A percentile compares a stretch with the other conserved stretches of the same genome.
These are phyloP conservation scores for Hololepta plana DNA, from an alignment of 2,888 invertebrate species.

Conservation along the genomic window DNA sequence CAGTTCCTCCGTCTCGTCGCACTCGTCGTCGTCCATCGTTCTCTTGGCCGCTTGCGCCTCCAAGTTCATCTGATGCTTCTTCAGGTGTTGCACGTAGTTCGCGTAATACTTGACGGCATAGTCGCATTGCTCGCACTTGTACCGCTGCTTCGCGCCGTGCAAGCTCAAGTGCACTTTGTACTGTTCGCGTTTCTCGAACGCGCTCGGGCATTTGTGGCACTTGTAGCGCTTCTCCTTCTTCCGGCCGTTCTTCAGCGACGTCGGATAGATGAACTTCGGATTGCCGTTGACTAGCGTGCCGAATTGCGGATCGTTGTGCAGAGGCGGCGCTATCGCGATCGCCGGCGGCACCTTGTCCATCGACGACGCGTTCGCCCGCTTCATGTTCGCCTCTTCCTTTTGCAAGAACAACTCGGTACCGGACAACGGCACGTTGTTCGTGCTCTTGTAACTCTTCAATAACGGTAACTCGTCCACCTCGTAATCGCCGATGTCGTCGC, in stretches of 20 bases:
- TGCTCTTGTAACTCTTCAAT: slow-evolving; percentile 7
- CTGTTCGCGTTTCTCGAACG: slow-evolving; percentile 71
- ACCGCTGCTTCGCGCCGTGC: slow-evolving; percentile 69
- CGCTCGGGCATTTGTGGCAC: slow-evolving; percentile 73
- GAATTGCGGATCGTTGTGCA: slow-evolving; percentile 46
- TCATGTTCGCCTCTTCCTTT: slow-evolving; percentile 32
- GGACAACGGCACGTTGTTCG: slow-evolving; percentile 36
- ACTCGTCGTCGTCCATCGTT: slow-evolving; percentile 15
- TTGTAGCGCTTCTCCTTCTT: slow-evolving; percentile 63
- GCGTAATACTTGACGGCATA: slow-evolving; percentile 78
- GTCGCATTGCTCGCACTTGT: slow-evolving; percentile 69
- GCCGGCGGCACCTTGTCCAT: slow-evolving; percentile 20
- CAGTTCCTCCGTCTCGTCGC: not conserved
- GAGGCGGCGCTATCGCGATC: slow-evolving; percentile 27
- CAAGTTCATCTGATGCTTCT: slow-evolving; percentile 57
- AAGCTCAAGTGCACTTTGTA: slow-evolving; percentile 66
- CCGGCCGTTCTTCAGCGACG: slow-evolving; percentile 53
- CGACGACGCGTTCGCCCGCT: slow-evolving; percentile 8
- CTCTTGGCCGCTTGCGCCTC: slow-evolving; percentile 40
- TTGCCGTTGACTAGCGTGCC: slow-evolving; percentile 53
- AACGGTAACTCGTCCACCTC: not conserved
- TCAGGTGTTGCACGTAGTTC: slow-evolving; percentile 64
- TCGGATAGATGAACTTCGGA: slow-evolving; percentile 59
- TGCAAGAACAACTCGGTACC: slow-evolving; percentile 48
- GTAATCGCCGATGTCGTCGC: slow-evolving; percentile 5